Percentiles rank a stretch among this genome's conserved stretches.
These are phyloP conservation scores for Megalops cyprinoides DNA, from an alignment of 2,797 vertebrate species.

Conservation along the genomic window DNA sequence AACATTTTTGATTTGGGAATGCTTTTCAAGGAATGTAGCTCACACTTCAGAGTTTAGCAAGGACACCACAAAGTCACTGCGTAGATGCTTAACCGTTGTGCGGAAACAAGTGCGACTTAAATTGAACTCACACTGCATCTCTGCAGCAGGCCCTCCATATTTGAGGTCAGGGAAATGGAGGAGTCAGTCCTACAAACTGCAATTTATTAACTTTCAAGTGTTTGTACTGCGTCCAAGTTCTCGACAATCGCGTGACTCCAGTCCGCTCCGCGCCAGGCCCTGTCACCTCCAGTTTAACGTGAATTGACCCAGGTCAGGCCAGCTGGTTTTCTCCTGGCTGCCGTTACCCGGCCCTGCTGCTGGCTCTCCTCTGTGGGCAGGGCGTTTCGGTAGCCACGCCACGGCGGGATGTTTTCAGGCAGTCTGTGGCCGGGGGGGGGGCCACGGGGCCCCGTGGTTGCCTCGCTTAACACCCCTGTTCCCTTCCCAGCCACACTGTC, in stretches of 20 bases:
- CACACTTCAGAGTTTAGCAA: background rate
- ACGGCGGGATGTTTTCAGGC: conserved; percentile 16
- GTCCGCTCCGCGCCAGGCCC: conserved; percentile 63
- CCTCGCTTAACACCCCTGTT: conserved; percentile 16
- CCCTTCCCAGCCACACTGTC: background rate
- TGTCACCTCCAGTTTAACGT: conserved; percentile 73
- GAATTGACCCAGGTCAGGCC: conserved; percentile 70
- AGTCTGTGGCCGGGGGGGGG: conserved; percentile 23
- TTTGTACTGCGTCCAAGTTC: conserved; percentile 45
- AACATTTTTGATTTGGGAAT: background rate
- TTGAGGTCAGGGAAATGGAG: conserved; percentile 21
- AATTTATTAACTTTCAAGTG: conserved; percentile 46
- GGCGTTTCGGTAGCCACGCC: conserved; percentile 18
- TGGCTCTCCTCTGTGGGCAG: conserved; percentile 11
- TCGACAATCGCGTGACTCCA: conserved; percentile 69
- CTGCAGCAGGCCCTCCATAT: background rate
- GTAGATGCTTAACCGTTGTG: conserved; percentile 15
- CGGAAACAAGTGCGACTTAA: background rate
- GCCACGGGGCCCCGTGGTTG: background rate
- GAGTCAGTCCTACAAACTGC: conserved; percentile 33
- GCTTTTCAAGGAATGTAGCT: background rate
- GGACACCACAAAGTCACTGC: conserved; percentile 8
- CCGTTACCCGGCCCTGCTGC: conserved; percentile 20
- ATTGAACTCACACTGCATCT: conserved; percentile 13
- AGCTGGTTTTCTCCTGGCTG: conserved; percentile 26